phyloP scores from a whole-genome alignment of 2,888 invertebrate species.

The Aphidius colemani region DNA sequence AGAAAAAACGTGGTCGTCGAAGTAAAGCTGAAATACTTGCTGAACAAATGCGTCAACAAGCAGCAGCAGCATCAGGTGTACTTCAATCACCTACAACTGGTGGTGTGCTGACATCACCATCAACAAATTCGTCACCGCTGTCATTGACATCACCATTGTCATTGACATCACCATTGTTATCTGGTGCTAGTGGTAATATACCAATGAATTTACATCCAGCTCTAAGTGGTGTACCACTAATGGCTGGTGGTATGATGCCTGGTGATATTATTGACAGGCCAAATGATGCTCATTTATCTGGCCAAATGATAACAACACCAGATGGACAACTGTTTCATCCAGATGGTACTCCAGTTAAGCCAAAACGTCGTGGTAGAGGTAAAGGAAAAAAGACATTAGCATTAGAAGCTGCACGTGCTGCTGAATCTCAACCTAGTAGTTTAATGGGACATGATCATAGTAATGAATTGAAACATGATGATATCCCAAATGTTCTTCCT shows the following conservation, averaged over 20 bases:
- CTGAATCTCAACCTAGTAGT: slow-evolving; percentile 61
- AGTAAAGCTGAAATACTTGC: slow-evolving; percentile 58
- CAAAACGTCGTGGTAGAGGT: slow-evolving; percentile 56
- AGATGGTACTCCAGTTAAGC: slow-evolving; percentile 52
- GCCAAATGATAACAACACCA: slow-evolving; percentile 39
- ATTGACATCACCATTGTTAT: not conserved
- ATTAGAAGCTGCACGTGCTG: slow-evolving; percentile 60
- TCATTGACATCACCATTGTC: slow-evolving; percentile 26
- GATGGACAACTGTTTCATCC: slow-evolving; percentile 50
- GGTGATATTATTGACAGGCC: slow-evolving; percentile 53
- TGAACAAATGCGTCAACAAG: slow-evolving; percentile 57
- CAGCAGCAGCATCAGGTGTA: slow-evolving; percentile 40
- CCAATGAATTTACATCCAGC: slow-evolving; percentile 28
- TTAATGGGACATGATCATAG: slow-evolving; percentile 47
- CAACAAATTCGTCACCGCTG: slow-evolving; percentile 16
- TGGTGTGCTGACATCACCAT: slow-evolving; percentile 4
- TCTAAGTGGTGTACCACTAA: slow-evolving; percentile 42
- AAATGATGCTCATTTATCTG: slow-evolving; percentile 37
- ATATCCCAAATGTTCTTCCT: slow-evolving; percentile 50
- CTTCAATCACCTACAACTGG: slow-evolving; percentile 37
- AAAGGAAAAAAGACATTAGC: slow-evolving; percentile 59
- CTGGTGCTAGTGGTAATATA: slow-evolving; percentile 23
- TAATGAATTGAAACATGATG: slow-evolving; percentile 46
- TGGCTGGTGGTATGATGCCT: slow-evolving; percentile 53
- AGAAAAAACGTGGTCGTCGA: slow-evolving; percentile 57